Base-by-base conservation (phyloP, 2,888 invertebrate species). In the Dimorphilus gyrociliatus region DNA sequence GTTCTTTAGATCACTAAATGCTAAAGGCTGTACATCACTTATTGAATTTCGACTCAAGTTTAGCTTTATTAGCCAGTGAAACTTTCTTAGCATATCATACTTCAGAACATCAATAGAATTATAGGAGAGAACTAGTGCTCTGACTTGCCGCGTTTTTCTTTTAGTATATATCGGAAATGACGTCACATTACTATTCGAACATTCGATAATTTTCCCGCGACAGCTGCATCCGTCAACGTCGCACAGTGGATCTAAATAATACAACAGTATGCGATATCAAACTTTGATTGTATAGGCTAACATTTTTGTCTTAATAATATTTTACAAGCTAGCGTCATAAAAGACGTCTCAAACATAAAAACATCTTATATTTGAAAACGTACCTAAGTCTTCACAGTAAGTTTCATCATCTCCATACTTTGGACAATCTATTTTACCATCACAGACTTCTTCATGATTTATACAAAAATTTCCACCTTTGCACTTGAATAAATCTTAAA, bases 371-470 rank as follows among this genome's bases (percentile, higher is more conserved):
- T 25, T 7, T 25, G 21, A 5, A 16, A 16, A 10, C 30, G 17
- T 16, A 41, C 41, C 41, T 14, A 25, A 37, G 5, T 18, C 16
- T 3, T 24, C 16, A 28, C 41, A 41, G 30, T 41, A 38, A 23
- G 27, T 35, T 27, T 42, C 42, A 26, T 39, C 39, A 2, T 39
- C 42, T 4, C 33, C 13, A 21, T 37, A 18, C 3, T n/a, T 19
- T 3, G 21, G 23, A 23, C 42, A 42, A 14, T 40, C 32, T 6
- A 23, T 14, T 6, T 27, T 28, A 3, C 42, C 42, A 25, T 42
- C 41, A 32, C 42, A 42, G 3, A 42, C 33, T 19, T 42, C 36
- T 4, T 7, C 19, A 12, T 40, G 37, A 3, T 35, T 16, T 3
- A 42, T 13, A 23, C 42, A 42, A 24, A 25, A n/a, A 12, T 3